phyloP scores from a whole-genome alignment of 2,113 vertebrate genomes.

The Sciurus niger region DNA sequence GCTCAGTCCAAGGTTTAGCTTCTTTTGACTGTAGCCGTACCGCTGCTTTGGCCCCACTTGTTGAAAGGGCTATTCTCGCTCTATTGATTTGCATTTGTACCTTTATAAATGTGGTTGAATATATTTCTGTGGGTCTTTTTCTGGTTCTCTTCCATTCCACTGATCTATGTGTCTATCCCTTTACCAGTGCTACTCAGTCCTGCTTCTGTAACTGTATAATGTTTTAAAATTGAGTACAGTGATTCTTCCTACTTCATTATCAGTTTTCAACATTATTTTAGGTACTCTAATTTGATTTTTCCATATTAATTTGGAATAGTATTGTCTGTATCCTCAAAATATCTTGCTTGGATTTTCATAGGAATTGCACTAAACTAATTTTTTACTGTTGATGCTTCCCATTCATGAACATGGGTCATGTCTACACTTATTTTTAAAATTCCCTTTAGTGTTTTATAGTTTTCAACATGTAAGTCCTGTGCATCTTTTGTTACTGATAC shows the following conservation, averaged over 20 bases:
- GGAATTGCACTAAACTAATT: background rate
- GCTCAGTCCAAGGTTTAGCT: background rate
- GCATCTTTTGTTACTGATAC: background rate
- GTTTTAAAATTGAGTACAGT: background rate
- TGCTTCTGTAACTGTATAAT: background rate
- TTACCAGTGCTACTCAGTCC: background rate
- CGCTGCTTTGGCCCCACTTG: too few species aligned
- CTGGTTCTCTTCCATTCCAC: background rate
- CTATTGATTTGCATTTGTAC: background rate
- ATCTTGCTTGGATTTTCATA: conserved; percentile 25
- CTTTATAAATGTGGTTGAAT: background rate
- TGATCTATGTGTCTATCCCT: background rate
- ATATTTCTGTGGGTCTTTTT: background rate
- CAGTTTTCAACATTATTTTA: conserved; percentile 13
- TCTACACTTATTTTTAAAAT: background rate
- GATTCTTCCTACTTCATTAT: background rate
- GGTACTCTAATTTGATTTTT: background rate
- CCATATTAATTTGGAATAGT: background rate
- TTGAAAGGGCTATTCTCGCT: background rate
- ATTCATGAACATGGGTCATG: background rate
- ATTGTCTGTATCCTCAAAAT: background rate
- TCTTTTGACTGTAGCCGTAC: background rate
- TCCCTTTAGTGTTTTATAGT: background rate
- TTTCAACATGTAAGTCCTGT: background rate
- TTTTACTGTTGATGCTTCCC: background rate